These are phyloP conservation scores for Hydropsyche tenuis DNA, from an alignment of 1,140 invertebrate species.

Conservation along the genomic window DNA sequence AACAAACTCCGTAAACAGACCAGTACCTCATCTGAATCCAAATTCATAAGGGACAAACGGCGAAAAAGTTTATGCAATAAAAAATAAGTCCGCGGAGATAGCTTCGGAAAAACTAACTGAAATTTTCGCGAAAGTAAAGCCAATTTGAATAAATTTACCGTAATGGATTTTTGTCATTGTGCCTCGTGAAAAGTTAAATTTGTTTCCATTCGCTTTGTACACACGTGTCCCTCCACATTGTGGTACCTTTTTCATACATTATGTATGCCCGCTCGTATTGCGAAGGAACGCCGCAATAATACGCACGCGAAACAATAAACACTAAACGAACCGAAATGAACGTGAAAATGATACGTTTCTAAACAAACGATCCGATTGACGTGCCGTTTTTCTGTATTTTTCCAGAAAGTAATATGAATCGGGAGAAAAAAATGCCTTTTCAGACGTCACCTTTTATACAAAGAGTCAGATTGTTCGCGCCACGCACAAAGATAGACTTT, in stretches of 20 bases:
- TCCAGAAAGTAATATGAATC: too few relatives aligned
- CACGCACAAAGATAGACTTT: too few relatives aligned
- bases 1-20: too few relatives aligned
- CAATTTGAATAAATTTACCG: constrained; percentile 20
- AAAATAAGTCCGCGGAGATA: constrained; percentile 20
- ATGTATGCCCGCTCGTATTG: not conserved
- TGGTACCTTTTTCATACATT: constrained; percentile 15
- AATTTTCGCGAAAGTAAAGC: constrained; percentile 17
- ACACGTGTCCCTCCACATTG: too few relatives aligned
- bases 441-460: too few relatives aligned
- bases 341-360: not conserved
- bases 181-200: constrained; percentile 20
- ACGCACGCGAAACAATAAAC: not conserved
- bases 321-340: not conserved
- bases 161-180: constrained; percentile 24
- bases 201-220: not conserved
- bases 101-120: constrained; percentile 8
- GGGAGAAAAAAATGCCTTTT: too few relatives aligned
- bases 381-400: too few relatives aligned
- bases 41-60: constrained; percentile 1
- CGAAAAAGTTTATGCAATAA: not conserved
- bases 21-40: not conserved
- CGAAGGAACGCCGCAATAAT: not conserved
- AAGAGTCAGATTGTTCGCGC: too few relatives aligned
- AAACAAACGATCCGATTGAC: too few relatives aligned